Percentiles rank a stretch among this genome's conserved stretches.
Evolutionary conservation across 2,797 vertebrate genomes (phyloP).

Genomic region (Nannoperca australis): DNA sequence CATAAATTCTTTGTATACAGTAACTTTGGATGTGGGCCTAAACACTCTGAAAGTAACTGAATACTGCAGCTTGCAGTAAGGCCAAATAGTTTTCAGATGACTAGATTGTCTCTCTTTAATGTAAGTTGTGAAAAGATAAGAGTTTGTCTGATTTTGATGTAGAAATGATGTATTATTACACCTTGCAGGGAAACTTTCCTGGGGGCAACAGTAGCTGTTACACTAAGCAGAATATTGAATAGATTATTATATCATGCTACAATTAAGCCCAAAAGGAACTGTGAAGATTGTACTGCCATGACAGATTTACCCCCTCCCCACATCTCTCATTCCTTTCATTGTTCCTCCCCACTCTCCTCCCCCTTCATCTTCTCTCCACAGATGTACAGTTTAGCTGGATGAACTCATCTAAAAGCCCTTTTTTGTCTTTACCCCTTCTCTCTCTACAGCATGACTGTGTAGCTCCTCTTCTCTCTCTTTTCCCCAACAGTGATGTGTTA

Average conservation of each 20-base stretch:
- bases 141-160: neutral
- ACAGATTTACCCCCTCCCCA: slow-evolving; percentile 7
- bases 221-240: neutral
- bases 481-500: slow-evolving; percentile 85
- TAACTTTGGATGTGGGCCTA: neutral
- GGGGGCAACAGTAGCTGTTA: neutral
- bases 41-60: slow-evolving; percentile 1
- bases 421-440: slow-evolving; percentile 83
- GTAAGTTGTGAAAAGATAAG: neutral
- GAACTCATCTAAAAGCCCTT: slow-evolving; percentile 83
- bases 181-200: neutral
- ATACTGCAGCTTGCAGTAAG: neutral
- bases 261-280: neutral
- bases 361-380: slow-evolving; percentile 81
- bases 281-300: neutral
- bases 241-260: too few species aligned
- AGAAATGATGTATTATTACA: neutral
- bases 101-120: neutral
- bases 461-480: slow-evolving; percentile 84
- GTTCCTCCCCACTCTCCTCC: slow-evolving; percentile 34
- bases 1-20: neutral
- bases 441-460: slow-evolving; percentile 87
- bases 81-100: neutral
- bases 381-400: slow-evolving; percentile 82
- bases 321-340: slow-evolving; percentile 38